Conservation (phyloP, 2,797 vertebrate species). For the Falco columbarius region DNA sequence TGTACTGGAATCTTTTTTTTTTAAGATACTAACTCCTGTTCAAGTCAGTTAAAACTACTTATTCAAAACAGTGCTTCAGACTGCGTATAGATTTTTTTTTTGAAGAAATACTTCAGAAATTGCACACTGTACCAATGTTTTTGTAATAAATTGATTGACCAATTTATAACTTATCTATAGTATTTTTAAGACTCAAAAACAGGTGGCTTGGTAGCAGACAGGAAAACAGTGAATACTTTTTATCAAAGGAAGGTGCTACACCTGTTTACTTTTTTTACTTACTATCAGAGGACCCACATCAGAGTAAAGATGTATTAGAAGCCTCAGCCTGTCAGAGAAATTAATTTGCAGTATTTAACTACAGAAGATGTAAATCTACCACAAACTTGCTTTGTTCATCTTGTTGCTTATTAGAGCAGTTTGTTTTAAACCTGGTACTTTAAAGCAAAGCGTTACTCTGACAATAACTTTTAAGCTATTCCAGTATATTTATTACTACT, state of each 20-base stretch:
- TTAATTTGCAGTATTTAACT: neutral
- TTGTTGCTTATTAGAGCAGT: neutral
- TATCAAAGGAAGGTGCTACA: neutral
- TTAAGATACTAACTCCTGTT: neutral
- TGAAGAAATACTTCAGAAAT: neutral
- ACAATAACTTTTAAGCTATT: neutral
- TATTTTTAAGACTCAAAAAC: neutral
- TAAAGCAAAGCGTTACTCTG: neutral
- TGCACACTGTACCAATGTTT: neutral
- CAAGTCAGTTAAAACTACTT: neutral
- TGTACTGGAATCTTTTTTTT: neutral
- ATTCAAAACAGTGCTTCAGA: neutral
- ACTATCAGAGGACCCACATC: neutral
- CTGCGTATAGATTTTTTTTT: neutral
- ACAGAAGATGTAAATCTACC: neutral
- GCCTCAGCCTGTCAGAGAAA: neutral
- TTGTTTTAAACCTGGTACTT: neutral
- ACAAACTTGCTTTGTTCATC: neutral
- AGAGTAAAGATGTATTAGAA: neutral
- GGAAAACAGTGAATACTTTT: neutral
- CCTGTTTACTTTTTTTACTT: neutral
- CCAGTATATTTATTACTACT: neutral
- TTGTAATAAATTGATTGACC: neutral
- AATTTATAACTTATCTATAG: neutral
- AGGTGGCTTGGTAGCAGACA: neutral